Base-by-base conservation (phyloP, 2,888 invertebrate species). In the Gisinianus flammeolus region DNA sequence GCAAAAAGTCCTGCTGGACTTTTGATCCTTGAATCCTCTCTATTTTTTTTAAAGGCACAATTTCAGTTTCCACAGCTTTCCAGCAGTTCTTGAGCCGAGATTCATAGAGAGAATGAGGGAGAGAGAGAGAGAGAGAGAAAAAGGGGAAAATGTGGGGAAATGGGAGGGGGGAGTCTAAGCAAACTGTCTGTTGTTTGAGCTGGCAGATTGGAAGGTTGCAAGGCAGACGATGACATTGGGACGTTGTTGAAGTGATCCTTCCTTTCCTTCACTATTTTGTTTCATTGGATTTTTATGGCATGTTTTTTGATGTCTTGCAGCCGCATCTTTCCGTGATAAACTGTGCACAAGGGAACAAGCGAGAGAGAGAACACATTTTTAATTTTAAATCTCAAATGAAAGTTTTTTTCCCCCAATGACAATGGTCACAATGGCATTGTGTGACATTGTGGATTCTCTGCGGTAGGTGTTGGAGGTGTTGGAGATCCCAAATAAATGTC, bases 291-390 rank as follows among this genome's bases (percentile, higher is more conserved):
- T 81, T 35, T 79, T 77, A 19, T 68, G 71, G 52, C 82, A 82
- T n/a, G 79, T 82, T 35, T 62, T 71, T 33, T 81, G 78, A 58
- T 82, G 82, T 31, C 82, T 72, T 22, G 80, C 79, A 3, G 81
- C 82, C 0, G 82, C 81, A 74, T 82, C 82, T 56, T 67, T 75
- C 62, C 82, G 52, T 16, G 82, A 82, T 52, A 82, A 66, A 8
- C 82, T 82, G 30, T 31, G 58, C n/a, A 79, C 52, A 44, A 26
- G 71, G 16, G 26, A 62, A 33, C 62, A 58, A 58, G 16, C 0
- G 19, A 56, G 8, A 30, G 56, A 70, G 5, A 56, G 24, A 72
- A 72, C n/a, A 19, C 12, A 26, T 24, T n/a, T 54, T 54, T 3
- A 69, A n/a, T 31, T n/a, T 12, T 6, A 10, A 58, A n/a, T 6